Conservation (phyloP, 2,888 invertebrate species). For the Lapara coniferarum region DNA sequence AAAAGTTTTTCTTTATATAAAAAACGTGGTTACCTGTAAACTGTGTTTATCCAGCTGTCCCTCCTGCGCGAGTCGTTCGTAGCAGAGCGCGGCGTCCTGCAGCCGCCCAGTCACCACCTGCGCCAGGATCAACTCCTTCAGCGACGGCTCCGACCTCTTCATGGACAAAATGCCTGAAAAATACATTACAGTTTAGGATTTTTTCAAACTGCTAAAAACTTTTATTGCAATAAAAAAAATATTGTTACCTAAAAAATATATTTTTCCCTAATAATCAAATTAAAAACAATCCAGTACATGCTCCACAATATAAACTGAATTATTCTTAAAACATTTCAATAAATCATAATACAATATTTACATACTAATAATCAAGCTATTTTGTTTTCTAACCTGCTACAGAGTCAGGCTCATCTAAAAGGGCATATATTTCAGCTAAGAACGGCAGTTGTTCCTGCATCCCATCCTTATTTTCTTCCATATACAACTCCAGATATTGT, state of each 20-base stretch:
- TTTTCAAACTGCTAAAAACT: too few relatives aligned
- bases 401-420: conserved; percentile 95
- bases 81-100: conserved; percentile 94
- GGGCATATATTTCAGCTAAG: conserved; percentile 91
- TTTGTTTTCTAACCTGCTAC: conserved; percentile 86
- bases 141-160: conserved; percentile 88
- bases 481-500: conserved; percentile 89
- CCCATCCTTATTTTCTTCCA: conserved; percentile 81
- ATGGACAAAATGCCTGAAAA: conserved; percentile 86
- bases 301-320: too few relatives aligned
- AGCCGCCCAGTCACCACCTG: conserved; percentile 92
- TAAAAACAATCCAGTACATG: too few relatives aligned
- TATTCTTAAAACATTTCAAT: too few relatives aligned
- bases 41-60: conserved; percentile 76
- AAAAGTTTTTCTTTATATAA: background rate
- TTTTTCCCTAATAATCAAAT: too few relatives aligned
- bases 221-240: too few relatives aligned
- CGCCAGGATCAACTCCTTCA: conserved; percentile 92
- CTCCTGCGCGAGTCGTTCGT: conserved; percentile 90
- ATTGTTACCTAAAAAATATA: too few relatives aligned
- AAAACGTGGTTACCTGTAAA: conserved; percentile 58
- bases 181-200: too few relatives aligned
- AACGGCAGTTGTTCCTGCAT: conserved; percentile 85
- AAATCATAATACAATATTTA: background rate
- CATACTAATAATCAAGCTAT: background rate